Base-by-base conservation (phyloP, 2,113 vertebrate species). In the Ammospiza caudacuta region DNA sequence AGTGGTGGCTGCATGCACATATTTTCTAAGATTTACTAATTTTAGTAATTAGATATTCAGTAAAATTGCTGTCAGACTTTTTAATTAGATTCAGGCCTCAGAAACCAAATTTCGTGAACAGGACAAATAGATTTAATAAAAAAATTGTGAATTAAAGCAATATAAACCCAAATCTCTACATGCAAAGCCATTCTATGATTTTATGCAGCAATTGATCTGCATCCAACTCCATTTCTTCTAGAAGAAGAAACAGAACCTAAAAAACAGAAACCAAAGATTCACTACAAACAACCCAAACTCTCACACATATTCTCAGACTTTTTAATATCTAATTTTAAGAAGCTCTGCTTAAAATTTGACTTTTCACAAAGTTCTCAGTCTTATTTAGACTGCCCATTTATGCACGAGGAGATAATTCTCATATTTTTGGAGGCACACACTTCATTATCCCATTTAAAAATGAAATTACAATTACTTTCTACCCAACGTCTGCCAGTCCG, bases 1-100 rank as follows among this genome's bases (percentile, higher is more conserved):
- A 29, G 5, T 10, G 8, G 27, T 39, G 15, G 4, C 12, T n/a
- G 2, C 55, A 23, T 1, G 3, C 7, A 66, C 5, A 2, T 51
- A 63, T 63, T 41, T 63, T 63, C 29, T 37, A 37, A 37, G 37
- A 37, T 37, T 37, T 37, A 37, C 37, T 37, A 27, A 13, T 62
- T 83, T 73, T 8, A 23, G 7, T 17, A 51, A 72, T 51, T 25
- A 20, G 7, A 35, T 21, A 47, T 8, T 73, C 49, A 57, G 24
- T 6, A 66, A 74, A 49, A 44, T 55, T 79, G 55, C 28, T 63
- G n/a, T 13, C 9, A 41, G 41, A 22, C 3, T 31, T 17, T 13
- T 62, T 23, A 72, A 27, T 15, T 19, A 19, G 21, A 49, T 39
- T 11, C 22, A 79, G 43, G 19, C 28, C n/a, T 63, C 37, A 31